Percentiles rank a stretch among this genome's conserved stretches.
phyloP scores from a whole-genome alignment of 2,797 vertebrate genomes.

The Octomys mimax region DNA sequence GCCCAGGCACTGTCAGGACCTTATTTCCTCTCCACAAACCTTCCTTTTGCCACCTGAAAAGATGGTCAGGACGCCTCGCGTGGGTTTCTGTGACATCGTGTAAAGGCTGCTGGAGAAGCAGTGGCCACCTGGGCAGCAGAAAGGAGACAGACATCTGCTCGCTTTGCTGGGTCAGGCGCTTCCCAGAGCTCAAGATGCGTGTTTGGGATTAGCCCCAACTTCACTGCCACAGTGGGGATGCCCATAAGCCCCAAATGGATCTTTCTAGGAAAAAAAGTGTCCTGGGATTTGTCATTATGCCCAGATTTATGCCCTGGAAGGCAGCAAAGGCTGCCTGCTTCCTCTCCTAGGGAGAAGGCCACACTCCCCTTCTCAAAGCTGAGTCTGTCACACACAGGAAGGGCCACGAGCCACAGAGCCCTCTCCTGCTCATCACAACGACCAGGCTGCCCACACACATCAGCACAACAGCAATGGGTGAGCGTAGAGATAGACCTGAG shows the following conservation, averaged over 20 bases:
- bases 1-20: not conserved
- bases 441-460: not conserved
- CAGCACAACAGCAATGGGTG: not conserved
- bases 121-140: too few species aligned
- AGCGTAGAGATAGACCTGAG: not conserved
- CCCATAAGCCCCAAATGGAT: not conserved
- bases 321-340: not conserved
- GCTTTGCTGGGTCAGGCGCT: not conserved
- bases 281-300: not conserved
- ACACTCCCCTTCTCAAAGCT: not conserved
- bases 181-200: not conserved
- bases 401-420: rapidly evolving
- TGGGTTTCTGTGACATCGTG: rapidly evolving
- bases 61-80: too few species aligned
- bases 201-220: not conserved
- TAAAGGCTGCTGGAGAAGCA: rapidly evolving
- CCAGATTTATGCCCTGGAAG: not conserved
- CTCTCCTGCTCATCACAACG: not conserved
- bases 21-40: not conserved
- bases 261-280: not conserved
- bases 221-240: not conserved
- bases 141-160: not conserved
- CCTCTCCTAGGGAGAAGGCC: not conserved
- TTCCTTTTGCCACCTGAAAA: not conserved
- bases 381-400: not conserved